phyloP scores from a whole-genome alignment of 2,888 invertebrate species.

The Megamerina dolium region DNA sequence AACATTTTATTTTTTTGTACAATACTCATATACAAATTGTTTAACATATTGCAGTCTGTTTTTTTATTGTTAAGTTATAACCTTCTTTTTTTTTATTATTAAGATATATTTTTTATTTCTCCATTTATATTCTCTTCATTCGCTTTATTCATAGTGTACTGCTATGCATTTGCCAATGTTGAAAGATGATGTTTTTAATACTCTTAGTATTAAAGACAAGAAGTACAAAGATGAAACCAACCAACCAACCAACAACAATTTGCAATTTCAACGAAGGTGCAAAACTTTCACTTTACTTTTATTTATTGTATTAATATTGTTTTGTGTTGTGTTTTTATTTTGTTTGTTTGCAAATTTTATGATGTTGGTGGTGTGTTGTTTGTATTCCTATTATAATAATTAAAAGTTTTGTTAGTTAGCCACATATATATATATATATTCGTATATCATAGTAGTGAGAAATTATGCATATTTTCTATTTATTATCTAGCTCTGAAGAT shows the following conservation, averaged over 20 bases:
- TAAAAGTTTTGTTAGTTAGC: not conserved
- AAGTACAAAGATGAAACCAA: not conserved
- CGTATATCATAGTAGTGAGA: not conserved
- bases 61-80: too few species aligned
- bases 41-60: too few species aligned
- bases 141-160: too few species aligned
- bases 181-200: too few species aligned
- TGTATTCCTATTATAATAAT: too few species aligned
- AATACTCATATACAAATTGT: too few species aligned
- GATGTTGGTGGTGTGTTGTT: not conserved
- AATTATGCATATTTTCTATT: not conserved
- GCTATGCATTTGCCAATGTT: too few species aligned
- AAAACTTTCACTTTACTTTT: constrained; percentile 38
- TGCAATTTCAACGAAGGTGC: constrained; percentile 30
- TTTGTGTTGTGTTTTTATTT: constrained; percentile 1
- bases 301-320: not conserved
- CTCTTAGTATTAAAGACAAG: too few species aligned
- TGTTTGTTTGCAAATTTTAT: not conserved
- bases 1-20: too few species aligned
- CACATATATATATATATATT: not conserved
- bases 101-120: not conserved
- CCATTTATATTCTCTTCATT: not conserved
- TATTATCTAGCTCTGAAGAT: too few species aligned
- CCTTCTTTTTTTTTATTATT: too few species aligned
- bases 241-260: not conserved